Evolutionary conservation across 2,113 vertebrate genomes (phyloP), one percentile per base, ranked within the genome.

Genomic region (Pteropus alecto): DNA sequence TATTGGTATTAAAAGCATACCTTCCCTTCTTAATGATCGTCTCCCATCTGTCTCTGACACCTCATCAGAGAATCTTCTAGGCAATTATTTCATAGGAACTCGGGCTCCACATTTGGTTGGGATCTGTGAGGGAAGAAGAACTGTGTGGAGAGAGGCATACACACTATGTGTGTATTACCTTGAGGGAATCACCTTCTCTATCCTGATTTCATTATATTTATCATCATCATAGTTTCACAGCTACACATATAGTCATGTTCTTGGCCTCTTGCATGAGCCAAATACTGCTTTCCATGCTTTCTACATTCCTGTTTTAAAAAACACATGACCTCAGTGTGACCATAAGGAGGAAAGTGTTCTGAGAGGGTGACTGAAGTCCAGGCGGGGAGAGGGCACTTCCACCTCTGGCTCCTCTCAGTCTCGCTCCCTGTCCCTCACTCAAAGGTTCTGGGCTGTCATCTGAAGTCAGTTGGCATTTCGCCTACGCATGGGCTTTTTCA

Each of bases 1-100:
- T 96, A 58, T 18, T 77, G 10, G 43, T 67, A 16, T 94, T 93
- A 70, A 28, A 87, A 94, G 83, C 26, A 41, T 74, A 68, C 58
- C 58, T 86, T 38, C 11, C 7, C 58, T 90, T 89, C 87, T 56
- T 83, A 93, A 78, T 26, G 18, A 60, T 77, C 33, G 35, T 48
- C 8, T 91, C 30, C 51, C 46, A 89, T 90, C 83, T 96, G 87
- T 54, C 48, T 87, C 30, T 61, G 21, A 28, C 13, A 10, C 2
- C 3, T 41, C 35, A 67, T 0, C 0, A 87, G 87, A 93, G 79
- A 46, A 71, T 30, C 43, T 97, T 77, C 41, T 33, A 84, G 33
- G 48, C 11, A 33, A 28, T 56, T 51, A 19, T 71, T 85, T 68
- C 51, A 58, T 11, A 82, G n/a, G 78, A 67, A 51, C n/a, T 18